Conservation (phyloP, 2,797 vertebrate genomes). For the Rousettus madagascariensis region DNA sequence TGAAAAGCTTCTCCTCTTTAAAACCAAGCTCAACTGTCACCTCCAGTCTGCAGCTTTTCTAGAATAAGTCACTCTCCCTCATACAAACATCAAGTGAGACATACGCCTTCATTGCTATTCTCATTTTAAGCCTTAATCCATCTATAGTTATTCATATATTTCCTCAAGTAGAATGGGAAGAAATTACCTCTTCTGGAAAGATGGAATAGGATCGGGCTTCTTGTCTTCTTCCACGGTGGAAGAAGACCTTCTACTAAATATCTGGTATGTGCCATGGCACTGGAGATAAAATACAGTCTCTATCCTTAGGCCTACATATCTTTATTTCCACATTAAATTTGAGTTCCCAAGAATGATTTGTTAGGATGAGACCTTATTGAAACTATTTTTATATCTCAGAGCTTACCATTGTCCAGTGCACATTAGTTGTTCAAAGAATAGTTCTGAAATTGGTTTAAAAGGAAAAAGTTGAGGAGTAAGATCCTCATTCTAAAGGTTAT, state of each 20-base stretch:
- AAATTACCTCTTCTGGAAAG: background rate
- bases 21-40: background rate
- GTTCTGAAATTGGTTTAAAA: background rate
- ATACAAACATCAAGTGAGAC: background rate
- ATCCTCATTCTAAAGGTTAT: background rate
- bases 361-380: background rate
- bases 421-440: background rate
- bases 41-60: background rate
- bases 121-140: background rate
- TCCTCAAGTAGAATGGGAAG: background rate
- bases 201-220: background rate
- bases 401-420: background rate
- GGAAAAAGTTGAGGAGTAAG: background rate
- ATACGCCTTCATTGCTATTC: background rate
- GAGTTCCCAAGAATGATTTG: background rate
- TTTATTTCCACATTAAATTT: constrained; percentile 5
- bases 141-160: background rate
- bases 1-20: background rate
- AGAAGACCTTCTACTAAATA: background rate
- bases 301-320: background rate
- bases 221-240: background rate
- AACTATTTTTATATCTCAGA: background rate
- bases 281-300: background rate
- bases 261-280: background rate
- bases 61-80: background rate